Evolutionary conservation across 2,113 vertebrate species (phyloP).

Genomic region (Podarcis muralis): DNA sequence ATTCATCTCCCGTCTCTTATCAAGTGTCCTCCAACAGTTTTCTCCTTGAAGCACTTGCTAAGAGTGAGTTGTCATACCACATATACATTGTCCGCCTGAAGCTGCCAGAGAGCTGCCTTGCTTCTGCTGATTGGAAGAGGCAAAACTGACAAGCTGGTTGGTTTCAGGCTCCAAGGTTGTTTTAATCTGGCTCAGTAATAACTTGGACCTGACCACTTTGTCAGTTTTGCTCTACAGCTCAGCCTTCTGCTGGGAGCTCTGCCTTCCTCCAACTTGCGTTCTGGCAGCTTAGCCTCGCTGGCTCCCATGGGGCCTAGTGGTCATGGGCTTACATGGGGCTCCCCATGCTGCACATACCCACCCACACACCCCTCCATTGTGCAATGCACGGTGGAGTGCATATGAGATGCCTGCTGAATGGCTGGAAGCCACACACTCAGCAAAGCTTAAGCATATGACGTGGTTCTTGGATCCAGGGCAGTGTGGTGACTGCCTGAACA

Average conservation of each 20-base stretch:
- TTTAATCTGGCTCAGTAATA: not conserved
- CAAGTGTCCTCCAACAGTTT: not conserved
- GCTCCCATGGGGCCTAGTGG: not conserved
- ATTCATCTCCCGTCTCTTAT: not conserved
- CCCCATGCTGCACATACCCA: not conserved
- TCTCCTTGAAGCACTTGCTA: not conserved
- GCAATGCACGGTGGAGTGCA: not conserved
- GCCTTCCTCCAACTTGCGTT: not conserved
- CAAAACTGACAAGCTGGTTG: constrained; percentile 7
- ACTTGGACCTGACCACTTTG: not conserved
- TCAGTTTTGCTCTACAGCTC: not conserved
- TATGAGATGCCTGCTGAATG: too few relatives aligned
- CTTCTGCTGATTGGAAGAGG: not conserved
- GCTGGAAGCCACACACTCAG: not conserved
- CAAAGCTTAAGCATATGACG: too few relatives aligned
- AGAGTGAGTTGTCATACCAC: not conserved
- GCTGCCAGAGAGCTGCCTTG: not conserved
- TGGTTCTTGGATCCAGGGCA: not conserved
- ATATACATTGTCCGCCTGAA: not conserved
- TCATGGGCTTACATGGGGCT: not conserved
- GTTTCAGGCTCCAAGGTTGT: constrained; percentile 12
- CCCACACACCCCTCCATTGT: not conserved
- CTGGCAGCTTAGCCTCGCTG: not conserved
- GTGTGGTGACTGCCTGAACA: not conserved
- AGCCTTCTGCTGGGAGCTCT: not conserved